Conservation (phyloP, 2,888 invertebrate genomes). For the Scaeva pyrastri region DNA sequence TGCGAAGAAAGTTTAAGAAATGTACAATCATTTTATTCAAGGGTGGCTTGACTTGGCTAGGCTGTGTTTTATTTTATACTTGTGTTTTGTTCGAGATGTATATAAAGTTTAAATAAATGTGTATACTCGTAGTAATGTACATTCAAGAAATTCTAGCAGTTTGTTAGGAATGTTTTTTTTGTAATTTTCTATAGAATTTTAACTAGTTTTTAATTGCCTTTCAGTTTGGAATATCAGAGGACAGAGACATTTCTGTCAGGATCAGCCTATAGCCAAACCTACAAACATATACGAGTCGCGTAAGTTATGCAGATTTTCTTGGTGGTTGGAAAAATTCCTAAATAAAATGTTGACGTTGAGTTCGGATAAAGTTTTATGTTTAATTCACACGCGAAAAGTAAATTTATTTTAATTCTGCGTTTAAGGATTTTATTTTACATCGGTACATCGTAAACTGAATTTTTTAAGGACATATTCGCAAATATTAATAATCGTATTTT, state of each 20-base stretch:
- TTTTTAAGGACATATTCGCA: too few relatives aligned
- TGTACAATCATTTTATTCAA: not conserved
- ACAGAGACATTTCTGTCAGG: not conserved
- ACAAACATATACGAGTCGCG: too few relatives aligned
- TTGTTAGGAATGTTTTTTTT: conserved; percentile 3
- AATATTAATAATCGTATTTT: too few relatives aligned
- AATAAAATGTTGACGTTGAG: too few relatives aligned
- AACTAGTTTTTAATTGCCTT: conserved; percentile 27
- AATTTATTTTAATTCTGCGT: too few relatives aligned
- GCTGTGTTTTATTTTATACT: not conserved
- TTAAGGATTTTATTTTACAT: too few relatives aligned
- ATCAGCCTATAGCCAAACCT: not conserved
- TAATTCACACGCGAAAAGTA: too few relatives aligned
- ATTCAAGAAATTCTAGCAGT: too few relatives aligned
- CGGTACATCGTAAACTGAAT: too few relatives aligned
- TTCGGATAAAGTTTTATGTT: too few relatives aligned
- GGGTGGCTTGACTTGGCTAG: not conserved
- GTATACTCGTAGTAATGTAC: too few relatives aligned
- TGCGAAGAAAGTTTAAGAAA: conserved; percentile 25
- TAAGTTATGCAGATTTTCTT: not conserved
- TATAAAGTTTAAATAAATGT: not conserved
- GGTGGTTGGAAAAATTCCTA: not conserved
- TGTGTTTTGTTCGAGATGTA: not conserved
- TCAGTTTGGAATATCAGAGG: not conserved
- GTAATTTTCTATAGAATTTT: not conserved